phyloP scores from a whole-genome alignment of 2,113 vertebrate genomes.

The Gymnocephalus cernua region DNA sequence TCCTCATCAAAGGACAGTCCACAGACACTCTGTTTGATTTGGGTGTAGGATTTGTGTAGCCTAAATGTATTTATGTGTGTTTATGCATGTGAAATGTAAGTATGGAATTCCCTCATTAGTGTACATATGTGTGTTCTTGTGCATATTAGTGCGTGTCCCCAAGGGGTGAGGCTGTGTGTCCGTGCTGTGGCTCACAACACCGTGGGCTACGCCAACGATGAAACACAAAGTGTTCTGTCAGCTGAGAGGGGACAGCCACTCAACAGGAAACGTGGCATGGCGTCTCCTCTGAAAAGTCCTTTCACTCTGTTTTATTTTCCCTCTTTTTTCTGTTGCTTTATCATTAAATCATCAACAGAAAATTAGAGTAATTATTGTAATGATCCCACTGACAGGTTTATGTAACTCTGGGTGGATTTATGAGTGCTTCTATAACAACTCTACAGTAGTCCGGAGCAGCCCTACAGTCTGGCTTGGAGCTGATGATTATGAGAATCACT shows the following conservation, averaged over 20 bases:
- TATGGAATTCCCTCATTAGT: constrained; percentile 9
- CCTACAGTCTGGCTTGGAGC: constrained; percentile 49
- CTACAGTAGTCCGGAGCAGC: constrained; percentile 58
- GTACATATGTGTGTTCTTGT: not conserved
- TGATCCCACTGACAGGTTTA: constrained; percentile 78
- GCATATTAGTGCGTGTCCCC: constrained; percentile 16
- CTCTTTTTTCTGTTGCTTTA: constrained; percentile 69
- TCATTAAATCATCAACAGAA: constrained; percentile 81
- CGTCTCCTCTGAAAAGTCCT: constrained; percentile 66
- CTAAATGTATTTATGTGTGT: not conserved
- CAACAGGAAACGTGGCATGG: constrained; percentile 66
- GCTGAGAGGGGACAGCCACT: constrained; percentile 66
- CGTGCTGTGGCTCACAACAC: constrained; percentile 43
- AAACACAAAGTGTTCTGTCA: constrained; percentile 70
- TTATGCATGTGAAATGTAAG: not conserved
- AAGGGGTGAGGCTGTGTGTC: constrained; percentile 40
- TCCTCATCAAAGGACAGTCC: constrained; percentile 18
- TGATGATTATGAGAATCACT: constrained; percentile 40
- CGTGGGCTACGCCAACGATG: constrained; percentile 52
- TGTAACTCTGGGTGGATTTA: constrained; percentile 73
- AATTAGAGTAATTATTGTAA: constrained; percentile 83
- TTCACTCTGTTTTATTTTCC: constrained; percentile 62
- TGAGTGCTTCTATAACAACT: constrained; percentile 68
- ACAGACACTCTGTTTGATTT: not conserved
- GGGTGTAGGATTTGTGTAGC: not conserved